Conservation (phyloP, 2,113 vertebrate species). For the Regulus satrapa region DNA sequence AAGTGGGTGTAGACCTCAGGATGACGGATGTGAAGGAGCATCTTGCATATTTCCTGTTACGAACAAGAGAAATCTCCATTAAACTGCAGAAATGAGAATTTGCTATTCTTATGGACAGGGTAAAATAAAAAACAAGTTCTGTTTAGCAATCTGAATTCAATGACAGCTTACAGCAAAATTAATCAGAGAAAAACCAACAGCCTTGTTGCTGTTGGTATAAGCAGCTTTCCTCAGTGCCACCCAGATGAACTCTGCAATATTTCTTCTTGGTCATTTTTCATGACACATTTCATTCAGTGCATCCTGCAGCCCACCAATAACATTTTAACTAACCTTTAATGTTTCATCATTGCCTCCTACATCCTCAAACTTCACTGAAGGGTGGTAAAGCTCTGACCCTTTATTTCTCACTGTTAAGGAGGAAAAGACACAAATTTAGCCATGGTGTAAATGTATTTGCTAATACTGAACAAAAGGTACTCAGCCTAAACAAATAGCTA, state of each 20-base stretch:
- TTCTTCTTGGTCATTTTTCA: neutral
- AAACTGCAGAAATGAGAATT: neutral
- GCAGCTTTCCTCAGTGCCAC: neutral
- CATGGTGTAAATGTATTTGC: neutral
- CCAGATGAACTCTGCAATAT: neutral
- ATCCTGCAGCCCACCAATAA: neutral
- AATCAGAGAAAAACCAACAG: neutral
- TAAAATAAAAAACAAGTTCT: neutral
- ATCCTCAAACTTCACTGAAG: constrained; percentile 86
- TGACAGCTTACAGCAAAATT: neutral
- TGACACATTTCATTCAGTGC: neutral
- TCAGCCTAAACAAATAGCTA: neutral
- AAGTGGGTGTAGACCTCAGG: constrained; percentile 90
- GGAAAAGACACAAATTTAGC: neutral
- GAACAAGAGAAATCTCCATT: neutral
- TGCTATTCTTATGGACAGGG: neutral
- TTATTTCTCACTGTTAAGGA: constrained; percentile 71
- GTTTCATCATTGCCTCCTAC: constrained; percentile 88
- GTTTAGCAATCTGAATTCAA: neutral
- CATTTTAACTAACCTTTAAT: constrained; percentile 77
- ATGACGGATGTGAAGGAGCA: constrained; percentile 90
- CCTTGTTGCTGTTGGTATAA: neutral
- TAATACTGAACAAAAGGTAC: neutral
- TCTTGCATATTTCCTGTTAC: constrained; percentile 88
- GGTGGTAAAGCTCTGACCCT: constrained; percentile 74